These are phyloP conservation scores for Pimpla rufipes DNA, from an alignment of 2,888 invertebrate species.

Conservation along the genomic window DNA sequence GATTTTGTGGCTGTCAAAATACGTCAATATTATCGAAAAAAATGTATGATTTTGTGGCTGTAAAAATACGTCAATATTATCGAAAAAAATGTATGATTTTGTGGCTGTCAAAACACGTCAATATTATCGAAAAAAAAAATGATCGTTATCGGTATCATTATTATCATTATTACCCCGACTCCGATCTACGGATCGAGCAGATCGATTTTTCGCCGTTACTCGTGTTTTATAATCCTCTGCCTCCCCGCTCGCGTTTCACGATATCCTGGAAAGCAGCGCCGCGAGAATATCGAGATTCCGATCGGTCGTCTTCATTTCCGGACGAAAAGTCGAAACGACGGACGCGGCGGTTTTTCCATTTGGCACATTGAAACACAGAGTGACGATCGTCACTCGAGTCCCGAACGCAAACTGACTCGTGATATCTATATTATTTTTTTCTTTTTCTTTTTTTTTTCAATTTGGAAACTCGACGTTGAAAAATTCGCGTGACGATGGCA, in stretches of 20 bases:
- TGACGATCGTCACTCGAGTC: not conserved
- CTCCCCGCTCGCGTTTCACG: not conserved
- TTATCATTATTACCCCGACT: not conserved
- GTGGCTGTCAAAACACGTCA: no score
- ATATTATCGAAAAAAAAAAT: not conserved
- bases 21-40: no score
- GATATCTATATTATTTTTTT: not conserved
- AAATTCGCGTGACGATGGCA: not conserved
- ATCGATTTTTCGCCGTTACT: not conserved
- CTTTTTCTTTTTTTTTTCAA: not conserved
- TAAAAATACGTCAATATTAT: no score
- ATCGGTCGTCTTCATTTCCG: not conserved
- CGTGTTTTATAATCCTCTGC: conserved; percentile 6
- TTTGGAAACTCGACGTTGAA: not conserved
- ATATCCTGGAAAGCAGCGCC: not conserved
- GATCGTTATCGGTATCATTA: not conserved
- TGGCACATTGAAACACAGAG: not conserved
- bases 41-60: no score
- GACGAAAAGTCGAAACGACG: not conserved
- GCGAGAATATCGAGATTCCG: not conserved
- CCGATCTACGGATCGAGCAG: not conserved
- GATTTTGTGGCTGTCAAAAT: no score
- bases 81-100: no score
- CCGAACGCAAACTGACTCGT: not conserved
- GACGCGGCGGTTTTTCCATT: conserved; percentile 2